phyloP scores from a whole-genome alignment of 2,888 invertebrate species.

The Cybosia mesomella region DNA sequence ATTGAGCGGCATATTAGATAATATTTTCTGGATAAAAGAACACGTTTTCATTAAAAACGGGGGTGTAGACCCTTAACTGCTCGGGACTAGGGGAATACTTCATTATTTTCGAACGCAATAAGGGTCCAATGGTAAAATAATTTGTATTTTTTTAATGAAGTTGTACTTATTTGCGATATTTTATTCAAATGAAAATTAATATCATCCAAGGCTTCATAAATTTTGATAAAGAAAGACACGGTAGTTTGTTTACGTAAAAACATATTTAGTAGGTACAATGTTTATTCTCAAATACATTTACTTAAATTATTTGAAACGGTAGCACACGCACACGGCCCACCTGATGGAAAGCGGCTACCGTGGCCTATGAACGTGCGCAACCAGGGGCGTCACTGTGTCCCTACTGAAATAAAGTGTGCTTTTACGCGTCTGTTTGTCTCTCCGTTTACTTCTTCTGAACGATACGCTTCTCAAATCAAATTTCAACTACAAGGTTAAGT shows the following conservation, averaged over 20 bases:
- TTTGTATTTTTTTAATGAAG: neutral
- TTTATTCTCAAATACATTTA: no score
- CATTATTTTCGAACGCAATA: neutral
- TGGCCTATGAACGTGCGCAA: no score
- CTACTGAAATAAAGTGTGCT: neutral
- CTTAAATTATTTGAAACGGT: no score
- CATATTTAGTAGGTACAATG: neutral
- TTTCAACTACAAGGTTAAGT: no score
- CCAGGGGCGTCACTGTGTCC: no score
- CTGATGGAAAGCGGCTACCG: no score
- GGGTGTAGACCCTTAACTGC: neutral
- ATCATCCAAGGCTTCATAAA: neutral
- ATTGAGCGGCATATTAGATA: neutral
- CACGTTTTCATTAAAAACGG: neutral
- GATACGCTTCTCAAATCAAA: no score
- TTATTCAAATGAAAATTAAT: neutral
- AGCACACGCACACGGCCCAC: no score
- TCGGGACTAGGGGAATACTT: neutral
- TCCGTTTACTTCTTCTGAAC: neutral
- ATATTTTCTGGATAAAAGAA: constrained; percentile 1
- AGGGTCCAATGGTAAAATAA: neutral
- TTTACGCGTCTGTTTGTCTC: neutral
- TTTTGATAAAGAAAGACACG: neutral
- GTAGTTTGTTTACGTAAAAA: no score
- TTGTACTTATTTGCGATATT: neutral